phyloP scores from a whole-genome alignment of 2,888 invertebrate genomes.

The Microctonus hyperodae region DNA sequence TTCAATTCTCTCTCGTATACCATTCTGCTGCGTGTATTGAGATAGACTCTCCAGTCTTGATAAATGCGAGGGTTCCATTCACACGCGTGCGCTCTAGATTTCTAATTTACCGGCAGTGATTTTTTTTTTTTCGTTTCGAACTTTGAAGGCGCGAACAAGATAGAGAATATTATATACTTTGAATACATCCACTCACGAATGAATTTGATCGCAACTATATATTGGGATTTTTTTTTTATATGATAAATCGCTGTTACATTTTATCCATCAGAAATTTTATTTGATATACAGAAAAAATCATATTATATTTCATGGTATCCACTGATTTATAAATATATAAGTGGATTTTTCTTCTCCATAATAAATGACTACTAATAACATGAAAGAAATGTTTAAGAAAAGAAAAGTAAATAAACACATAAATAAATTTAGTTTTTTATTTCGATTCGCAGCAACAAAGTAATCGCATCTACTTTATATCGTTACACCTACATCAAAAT shows the following conservation, averaged over 20 bases:
- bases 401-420: no score
- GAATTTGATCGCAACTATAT: background rate
- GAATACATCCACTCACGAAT: background rate
- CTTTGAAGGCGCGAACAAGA: background rate
- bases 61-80: slow-evolving; percentile 49
- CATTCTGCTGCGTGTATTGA: slow-evolving; percentile 15
- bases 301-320: no score
- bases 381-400: no score
- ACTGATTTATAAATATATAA: no score
- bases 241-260: background rate
- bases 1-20: slow-evolving; percentile 39
- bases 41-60: slow-evolving; percentile 43
- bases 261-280: background rate
- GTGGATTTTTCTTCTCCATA: no score
- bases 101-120: slow-evolving; percentile 53
- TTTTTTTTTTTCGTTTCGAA: slow-evolving; percentile 31
- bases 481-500: slow-evolving; percentile 7
- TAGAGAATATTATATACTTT: background rate
- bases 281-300: background rate
- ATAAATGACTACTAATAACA: no score
- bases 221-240: background rate
- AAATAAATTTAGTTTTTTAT: no score
- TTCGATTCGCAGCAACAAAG: background rate
- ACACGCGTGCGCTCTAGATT: slow-evolving; percentile 39
- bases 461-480: background rate